These are phyloP conservation scores for Etheostoma perlongum DNA, from an alignment of 2,797 vertebrate genomes.

Conservation along the genomic window DNA sequence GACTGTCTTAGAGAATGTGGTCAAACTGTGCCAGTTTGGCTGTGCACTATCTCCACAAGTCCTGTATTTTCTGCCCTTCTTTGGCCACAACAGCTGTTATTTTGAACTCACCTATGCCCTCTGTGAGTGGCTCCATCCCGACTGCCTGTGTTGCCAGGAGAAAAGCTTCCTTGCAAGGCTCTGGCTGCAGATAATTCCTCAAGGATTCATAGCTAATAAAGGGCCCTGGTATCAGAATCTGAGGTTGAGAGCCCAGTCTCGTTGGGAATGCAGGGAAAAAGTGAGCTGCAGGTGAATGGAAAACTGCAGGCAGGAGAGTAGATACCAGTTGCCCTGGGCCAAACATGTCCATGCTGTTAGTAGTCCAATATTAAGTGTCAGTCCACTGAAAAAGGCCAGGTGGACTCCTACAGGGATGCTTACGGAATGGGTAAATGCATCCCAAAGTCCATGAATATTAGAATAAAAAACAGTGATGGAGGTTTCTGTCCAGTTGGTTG, in stretches of 20 bases:
- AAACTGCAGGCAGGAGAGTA: conserved; percentile 81
- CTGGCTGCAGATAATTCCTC: conserved; percentile 85
- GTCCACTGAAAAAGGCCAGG: conserved; percentile 42
- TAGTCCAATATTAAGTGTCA: conserved; percentile 42
- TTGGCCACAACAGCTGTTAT: background rate
- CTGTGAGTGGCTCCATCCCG: conserved; percentile 72
- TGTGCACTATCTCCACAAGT: conserved; percentile 19
- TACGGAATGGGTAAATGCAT: conserved; percentile 49
- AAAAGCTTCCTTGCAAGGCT: conserved; percentile 85
- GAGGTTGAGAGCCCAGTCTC: conserved; percentile 78
- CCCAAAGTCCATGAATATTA: conserved; percentile 25
- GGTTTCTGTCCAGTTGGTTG: conserved; percentile 26
- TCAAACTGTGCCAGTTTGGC: conserved; percentile 54
- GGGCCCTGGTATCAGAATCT: conserved; percentile 84
- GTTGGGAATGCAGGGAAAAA: conserved; percentile 84
- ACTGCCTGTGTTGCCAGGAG: conserved; percentile 81
- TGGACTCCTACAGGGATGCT: conserved; percentile 39
- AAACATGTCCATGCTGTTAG: conserved; percentile 82
- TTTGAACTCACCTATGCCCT: conserved; percentile 81
- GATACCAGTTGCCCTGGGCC: conserved; percentile 83
- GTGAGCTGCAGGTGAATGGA: conserved; percentile 83
- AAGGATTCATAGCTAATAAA: conserved; percentile 87
- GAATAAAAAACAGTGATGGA: background rate
- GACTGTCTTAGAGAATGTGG: conserved; percentile 70
- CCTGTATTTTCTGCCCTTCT: conserved; percentile 17